Base-by-base conservation (phyloP, 2,797 vertebrate species). In the Rhabdophis nuchalis region DNA sequence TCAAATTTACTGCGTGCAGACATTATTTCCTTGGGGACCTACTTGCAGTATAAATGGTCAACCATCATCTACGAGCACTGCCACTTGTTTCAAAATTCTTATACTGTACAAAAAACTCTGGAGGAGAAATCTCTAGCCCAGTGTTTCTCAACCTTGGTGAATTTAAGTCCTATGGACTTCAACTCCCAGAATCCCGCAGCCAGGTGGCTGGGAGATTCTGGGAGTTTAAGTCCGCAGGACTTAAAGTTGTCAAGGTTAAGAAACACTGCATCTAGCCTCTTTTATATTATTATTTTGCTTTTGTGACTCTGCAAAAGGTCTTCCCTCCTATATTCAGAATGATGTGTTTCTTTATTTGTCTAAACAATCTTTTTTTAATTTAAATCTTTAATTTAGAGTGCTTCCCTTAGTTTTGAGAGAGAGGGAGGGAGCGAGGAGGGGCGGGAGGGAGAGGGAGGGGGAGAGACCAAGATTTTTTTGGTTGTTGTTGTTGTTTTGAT, bases 401-500 rank as follows among this genome's bases (percentile, higher is more conserved):
- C 25, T 93, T 36, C 1, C 13, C 11, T 86, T 57, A 25, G 89
- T 14, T 46, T 64, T 61, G 8, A 72, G 25, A 89, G 52, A 20
- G 8, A 11, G 88, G 87, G 56, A 64, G 12, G 10, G 58, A 87
- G 77, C 54, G 36, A 32, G 90, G 86, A 46, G 46, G 46, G 46
- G 46, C 46, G 46, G 46, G 3, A 6, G 46, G 46, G 29, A 29
- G 88, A 87, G 64, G 18, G 7, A 0, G 61, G 85, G 61, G 64
- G 14, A 57, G 41, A 93, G 9, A 36, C 36, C 20, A 25, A 23
- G 36, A 23, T 41, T 82, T 82, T 77, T 72, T 32, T 68, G n/a
- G 16, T 36, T 72, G 16, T 16, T 88, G 29, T 87, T 90, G 82
- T 93, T 92, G 92, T 90, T 64, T 86, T 92, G 32, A 77, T 90